Percentiles rank a stretch among this genome's conserved stretches.
Conservation (phyloP, 1,140 invertebrate species). For the Trichomalopsis sarcophagae region DNA sequence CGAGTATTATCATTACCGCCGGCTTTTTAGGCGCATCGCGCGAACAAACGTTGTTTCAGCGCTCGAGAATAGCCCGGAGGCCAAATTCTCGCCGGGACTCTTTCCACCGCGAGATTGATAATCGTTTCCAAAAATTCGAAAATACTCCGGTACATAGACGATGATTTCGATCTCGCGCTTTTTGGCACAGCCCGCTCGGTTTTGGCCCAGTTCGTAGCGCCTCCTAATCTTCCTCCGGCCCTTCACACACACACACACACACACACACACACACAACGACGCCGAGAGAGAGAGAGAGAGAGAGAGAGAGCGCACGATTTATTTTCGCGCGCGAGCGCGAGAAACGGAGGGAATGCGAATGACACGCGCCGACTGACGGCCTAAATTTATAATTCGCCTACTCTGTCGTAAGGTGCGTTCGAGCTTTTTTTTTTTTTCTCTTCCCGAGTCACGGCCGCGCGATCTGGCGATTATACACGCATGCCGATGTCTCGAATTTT, state of each 20-base stretch:
- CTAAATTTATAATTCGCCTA: slow-evolving; percentile 45
- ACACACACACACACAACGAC: too few species aligned
- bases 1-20: too few species aligned
- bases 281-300: too few species aligned
- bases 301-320: slow-evolving; percentile 25
- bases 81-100: too few species aligned
- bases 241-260: too few species aligned
- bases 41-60: too few species aligned
- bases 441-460: neutral
- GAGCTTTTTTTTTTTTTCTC: neutral
- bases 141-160: neutral
- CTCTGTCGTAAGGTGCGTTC: neutral
- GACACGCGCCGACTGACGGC: slow-evolving; percentile 41
- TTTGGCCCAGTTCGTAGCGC: slow-evolving; percentile 15
- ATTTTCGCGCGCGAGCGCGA: slow-evolving; percentile 22
- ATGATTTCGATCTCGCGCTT: neutral
- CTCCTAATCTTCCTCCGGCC: too few species aligned
- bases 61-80: too few species aligned
- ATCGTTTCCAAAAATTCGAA: neutral
- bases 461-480: too few species aligned
- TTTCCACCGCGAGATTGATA: too few species aligned
- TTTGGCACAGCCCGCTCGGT: slow-evolving; percentile 4
- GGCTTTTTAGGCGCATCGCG: too few species aligned
- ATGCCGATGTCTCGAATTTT: too few species aligned
- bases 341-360: slow-evolving; percentile 27